A percentile compares a stretch with the other conserved stretches of the same genome.
Evolutionary conservation across 2,888 invertebrate species (phyloP).

Genomic region (Punctoribates punctum): DNA sequence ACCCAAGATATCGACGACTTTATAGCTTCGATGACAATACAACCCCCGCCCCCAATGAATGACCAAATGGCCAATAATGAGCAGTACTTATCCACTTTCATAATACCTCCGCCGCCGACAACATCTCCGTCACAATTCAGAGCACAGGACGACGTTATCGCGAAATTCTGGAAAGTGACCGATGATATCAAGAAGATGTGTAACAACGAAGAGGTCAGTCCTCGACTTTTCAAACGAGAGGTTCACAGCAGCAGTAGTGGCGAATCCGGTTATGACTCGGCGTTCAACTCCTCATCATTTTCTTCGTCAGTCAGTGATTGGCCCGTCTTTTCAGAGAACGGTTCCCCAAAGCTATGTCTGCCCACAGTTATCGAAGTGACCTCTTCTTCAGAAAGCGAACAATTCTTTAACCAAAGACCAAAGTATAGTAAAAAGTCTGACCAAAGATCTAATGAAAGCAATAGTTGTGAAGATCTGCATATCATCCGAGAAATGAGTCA

Average conservation of each 20-base stretch:
- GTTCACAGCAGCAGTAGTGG: conserved; percentile 37
- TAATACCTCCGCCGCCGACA: conserved; percentile 71
- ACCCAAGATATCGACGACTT: conserved; percentile 55
- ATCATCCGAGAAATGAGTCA: background rate
- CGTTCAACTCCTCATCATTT: background rate
- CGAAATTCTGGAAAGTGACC: conserved; percentile 49
- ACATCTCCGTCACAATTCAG: conserved; percentile 44
- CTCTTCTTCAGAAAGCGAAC: conserved; percentile 2
- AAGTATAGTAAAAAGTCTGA: conserved; percentile 20
- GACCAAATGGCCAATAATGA: background rate
- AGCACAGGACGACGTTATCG: conserved; percentile 48
- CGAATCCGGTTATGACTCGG: conserved; percentile 41
- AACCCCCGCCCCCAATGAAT: conserved; percentile 62
- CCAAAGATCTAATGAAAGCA: background rate
- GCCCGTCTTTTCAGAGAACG: conserved; percentile 18
- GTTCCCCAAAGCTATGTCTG: background rate
- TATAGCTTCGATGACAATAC: conserved; percentile 74
- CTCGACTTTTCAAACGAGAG: conserved; percentile 17
- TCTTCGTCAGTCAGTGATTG: conserved; percentile 19
- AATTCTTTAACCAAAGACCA: background rate
- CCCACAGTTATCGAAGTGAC: conserved; percentile 3
- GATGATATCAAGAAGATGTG: conserved; percentile 49
- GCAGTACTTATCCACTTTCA: conserved; percentile 72
- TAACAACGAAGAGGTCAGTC: conserved; percentile 28
- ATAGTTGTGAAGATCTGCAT: background rate